Evolutionary conservation across 2,113 vertebrate species (phyloP).

Genomic region (Platycercus adscitus): DNA sequence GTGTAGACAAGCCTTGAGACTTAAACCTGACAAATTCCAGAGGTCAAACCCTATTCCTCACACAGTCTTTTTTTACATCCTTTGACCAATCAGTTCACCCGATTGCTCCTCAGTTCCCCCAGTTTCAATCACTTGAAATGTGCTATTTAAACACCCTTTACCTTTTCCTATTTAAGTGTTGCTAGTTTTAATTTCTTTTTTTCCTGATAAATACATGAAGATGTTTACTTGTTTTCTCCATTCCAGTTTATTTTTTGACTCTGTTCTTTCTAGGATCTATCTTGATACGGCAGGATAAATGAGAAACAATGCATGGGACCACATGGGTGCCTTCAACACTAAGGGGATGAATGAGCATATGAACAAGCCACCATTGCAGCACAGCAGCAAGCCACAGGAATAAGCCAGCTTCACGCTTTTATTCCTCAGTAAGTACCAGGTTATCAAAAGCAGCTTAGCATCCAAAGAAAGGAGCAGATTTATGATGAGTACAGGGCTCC

Average conservation of each 20-base stretch:
- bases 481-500: neutral
- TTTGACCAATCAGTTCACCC: neutral
- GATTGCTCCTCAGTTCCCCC: neutral
- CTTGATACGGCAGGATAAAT: neutral
- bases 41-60: neutral
- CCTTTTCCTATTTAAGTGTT: neutral
- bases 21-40: neutral
- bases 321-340: neutral
- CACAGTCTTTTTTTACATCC: neutral
- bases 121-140: neutral
- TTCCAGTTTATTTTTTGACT: neutral
- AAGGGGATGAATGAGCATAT: neutral
- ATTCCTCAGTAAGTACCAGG: neutral
- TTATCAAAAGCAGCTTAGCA: neutral
- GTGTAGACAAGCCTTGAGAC: neutral
- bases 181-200: neutral
- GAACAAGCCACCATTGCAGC: neutral
- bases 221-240: neutral
- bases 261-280: neutral
- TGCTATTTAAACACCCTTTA: neutral
- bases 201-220: neutral
- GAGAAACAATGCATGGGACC: neutral
- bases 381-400: neutral
- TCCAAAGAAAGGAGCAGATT: neutral
- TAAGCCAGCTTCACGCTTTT: neutral